These are phyloP conservation scores for Siniperca obscura DNA, from an alignment of 2,797 vertebrate genomes.

Conservation along the genomic window DNA sequence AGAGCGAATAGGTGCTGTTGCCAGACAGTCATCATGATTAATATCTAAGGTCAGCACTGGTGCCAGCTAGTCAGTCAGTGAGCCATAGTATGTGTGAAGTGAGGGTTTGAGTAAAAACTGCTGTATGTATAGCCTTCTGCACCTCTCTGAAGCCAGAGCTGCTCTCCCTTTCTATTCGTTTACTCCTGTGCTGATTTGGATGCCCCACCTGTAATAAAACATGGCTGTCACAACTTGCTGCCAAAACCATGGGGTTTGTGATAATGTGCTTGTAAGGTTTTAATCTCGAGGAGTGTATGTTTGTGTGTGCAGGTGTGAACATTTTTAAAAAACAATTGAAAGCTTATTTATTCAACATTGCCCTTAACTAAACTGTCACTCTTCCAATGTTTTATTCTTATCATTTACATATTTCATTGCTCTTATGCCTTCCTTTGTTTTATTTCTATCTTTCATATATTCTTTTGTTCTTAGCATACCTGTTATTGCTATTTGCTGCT, in stretches of 20 bases:
- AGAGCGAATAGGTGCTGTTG: slow-evolving; percentile 14
- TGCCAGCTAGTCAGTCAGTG: slow-evolving; percentile 43
- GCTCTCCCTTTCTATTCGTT: slow-evolving; percentile 15
- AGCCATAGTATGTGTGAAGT: slow-evolving; percentile 23
- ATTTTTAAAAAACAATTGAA: no score
- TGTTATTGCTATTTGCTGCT: no score
- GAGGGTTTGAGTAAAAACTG: slow-evolving; percentile 33
- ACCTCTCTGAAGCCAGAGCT: slow-evolving; percentile 1
- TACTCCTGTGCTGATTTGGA: slow-evolving; percentile 18
- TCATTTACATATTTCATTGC: no score
- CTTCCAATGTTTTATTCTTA: no score
- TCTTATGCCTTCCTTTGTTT: no score
- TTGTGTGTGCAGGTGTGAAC: not conserved
- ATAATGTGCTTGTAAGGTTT: not conserved
- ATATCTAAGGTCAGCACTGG: slow-evolving; percentile 43
- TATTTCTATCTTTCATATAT: no score
- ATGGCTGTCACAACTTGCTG: not conserved
- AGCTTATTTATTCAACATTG: no score
- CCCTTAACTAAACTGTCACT: no score
- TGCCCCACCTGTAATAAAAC: slow-evolving; percentile 37
- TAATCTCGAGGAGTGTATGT: not conserved
- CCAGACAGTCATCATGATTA: slow-evolving; percentile 32
- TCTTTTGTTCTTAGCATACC: no score
- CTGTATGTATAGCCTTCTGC: slow-evolving; percentile 35
- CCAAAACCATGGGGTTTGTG: not conserved